Conservation (phyloP, 2,113 vertebrate species). For the Diadophis punctatus region DNA sequence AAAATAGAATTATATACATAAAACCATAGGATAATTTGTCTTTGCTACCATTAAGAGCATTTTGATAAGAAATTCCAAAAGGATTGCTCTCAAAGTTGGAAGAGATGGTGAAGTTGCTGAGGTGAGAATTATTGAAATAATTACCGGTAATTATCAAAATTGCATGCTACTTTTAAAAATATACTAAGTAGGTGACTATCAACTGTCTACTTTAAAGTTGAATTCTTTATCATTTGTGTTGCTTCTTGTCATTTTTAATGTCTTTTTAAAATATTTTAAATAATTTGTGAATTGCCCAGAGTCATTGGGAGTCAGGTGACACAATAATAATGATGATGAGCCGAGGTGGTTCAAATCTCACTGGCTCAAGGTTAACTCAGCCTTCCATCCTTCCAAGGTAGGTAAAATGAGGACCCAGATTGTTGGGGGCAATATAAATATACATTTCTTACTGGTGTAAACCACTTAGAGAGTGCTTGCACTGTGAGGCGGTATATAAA, state of each 20-base stretch:
- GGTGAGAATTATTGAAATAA: background rate
- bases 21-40: background rate
- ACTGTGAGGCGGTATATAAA: too few species aligned
- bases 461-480: too few species aligned
- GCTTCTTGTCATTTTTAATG: background rate
- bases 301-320: background rate
- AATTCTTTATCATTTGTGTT: background rate
- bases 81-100: background rate
- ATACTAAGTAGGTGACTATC: background rate
- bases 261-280: background rate
- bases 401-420: too few species aligned
- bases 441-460: too few species aligned
- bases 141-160: background rate
- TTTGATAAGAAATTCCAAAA: background rate
- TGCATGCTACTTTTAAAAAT: background rate
- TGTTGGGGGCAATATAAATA: too few species aligned
- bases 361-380: too few species aligned
- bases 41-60: background rate
- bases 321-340: background rate
- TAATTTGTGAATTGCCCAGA: background rate
- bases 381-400: too few species aligned
- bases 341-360: too few species aligned
- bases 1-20: background rate
- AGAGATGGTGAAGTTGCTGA: background rate
- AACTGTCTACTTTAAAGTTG: background rate